phyloP scores from a whole-genome alignment of 2,797 vertebrate species.

The Sternarchorhynchus goeldii region DNA sequence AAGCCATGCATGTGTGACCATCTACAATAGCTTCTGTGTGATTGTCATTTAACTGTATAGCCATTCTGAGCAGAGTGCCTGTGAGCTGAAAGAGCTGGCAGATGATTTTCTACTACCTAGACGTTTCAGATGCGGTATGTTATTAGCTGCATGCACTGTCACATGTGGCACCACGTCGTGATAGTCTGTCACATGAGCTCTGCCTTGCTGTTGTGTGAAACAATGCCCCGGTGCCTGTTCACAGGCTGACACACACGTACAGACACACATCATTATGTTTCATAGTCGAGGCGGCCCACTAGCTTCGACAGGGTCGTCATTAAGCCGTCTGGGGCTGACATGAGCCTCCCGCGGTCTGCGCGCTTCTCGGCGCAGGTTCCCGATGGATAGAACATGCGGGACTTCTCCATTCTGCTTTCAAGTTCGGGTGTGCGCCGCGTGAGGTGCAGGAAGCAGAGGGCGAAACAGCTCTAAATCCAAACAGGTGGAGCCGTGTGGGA shows the following conservation, averaged over 20 bases:
- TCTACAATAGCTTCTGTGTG: not conserved
- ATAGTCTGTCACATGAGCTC: slow-evolving; percentile 46
- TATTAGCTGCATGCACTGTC: slow-evolving; percentile 46
- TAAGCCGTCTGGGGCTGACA: slow-evolving; percentile 36
- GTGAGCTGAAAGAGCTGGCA: slow-evolving; percentile 13
- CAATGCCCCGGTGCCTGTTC: slow-evolving; percentile 33
- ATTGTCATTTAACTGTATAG: slow-evolving; percentile 6
- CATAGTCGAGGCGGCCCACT: slow-evolving; percentile 27
- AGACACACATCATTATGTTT: slow-evolving; percentile 43
- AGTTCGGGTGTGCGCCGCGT: slow-evolving; percentile 30
- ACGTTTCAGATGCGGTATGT: slow-evolving; percentile 30
- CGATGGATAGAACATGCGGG: slow-evolving; percentile 12
- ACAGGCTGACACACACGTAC: slow-evolving; percentile 39
- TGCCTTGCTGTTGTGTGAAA: slow-evolving; percentile 38
- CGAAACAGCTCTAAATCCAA: slow-evolving; percentile 44
- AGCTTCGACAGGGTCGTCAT: slow-evolving; percentile 29
- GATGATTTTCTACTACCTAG: slow-evolving; percentile 33
- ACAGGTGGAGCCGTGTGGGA: slow-evolving; percentile 48
- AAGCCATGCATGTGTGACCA: not conserved
- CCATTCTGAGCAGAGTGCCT: slow-evolving; percentile 2
- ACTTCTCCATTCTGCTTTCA: slow-evolving; percentile 20
- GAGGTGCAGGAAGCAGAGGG: slow-evolving; percentile 1
- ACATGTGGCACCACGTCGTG: slow-evolving; percentile 40
- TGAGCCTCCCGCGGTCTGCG: slow-evolving; percentile 20
- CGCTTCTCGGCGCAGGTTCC: slow-evolving; percentile 17